Base-by-base conservation (phyloP, 2,888 invertebrate genomes). In the Drosophila falleni region DNA sequence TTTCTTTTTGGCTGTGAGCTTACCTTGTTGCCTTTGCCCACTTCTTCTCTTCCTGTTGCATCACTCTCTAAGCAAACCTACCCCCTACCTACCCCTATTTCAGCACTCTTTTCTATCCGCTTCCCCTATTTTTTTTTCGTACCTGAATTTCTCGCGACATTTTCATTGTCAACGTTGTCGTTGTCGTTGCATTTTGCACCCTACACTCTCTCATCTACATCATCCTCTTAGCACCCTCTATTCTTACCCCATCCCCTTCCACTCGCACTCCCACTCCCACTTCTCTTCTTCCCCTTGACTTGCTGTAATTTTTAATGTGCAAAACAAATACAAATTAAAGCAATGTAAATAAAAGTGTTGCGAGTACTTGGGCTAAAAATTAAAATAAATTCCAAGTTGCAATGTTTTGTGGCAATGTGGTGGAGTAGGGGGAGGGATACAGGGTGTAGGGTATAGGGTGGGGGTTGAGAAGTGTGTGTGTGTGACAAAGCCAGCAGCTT, bases 261-360 rank as follows among this genome's bases (percentile, higher is more conserved):
- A n/a, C n/a, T n/a, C n/a, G n/a, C n/a, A n/a, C n/a, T 4, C 46
- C 1, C 37, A 3, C 13, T 5, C 0, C 4, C 50, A 2, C 37
- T 5, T 10, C 11, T 10, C 4, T 10, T 9, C 23, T 37, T 15
- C 9, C 16, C 10, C 23, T 26, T 16, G 35, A 5, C 60, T 15
- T 49, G 29, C 47, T 67, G 71, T 79, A 74, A 80, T 78, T 74
- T 81, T 75, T 80, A 80, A 81, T 81, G 84, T 76, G 76, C 63
- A 71, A 71, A 84, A 76, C 81, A 82, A 84, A 82, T 81, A 81
- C 71, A 81, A 82, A 84, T 82, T 82, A 84, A 81, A 82, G 81
- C 74, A 78, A 71, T 81, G 79, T 69, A 82, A 82, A 84, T 81
- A 78, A 73, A 74, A 74, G 70, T 51, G 72, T 69, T 63, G 51